Conservation (phyloP, 1,140 invertebrate genomes). For the Colletes gigas region DNA sequence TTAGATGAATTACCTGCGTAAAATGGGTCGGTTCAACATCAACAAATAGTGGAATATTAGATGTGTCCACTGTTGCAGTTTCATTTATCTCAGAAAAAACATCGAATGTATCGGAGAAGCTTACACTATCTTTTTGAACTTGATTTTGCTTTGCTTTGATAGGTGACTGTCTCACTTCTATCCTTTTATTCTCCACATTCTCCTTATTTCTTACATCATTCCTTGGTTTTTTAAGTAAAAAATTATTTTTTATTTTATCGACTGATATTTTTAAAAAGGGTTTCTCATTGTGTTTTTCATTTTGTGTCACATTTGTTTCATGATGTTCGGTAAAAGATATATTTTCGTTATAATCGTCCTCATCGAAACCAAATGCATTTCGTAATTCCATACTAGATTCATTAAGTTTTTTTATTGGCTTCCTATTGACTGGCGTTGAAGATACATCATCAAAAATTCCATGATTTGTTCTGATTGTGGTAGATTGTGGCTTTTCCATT, state of each 20-base stretch:
- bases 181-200: conserved; percentile 26
- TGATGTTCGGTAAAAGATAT: conserved; percentile 24
- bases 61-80: conserved; percentile 3
- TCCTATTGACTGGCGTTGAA: conserved; percentile 59
- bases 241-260: conserved; percentile 57
- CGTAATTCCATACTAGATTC: conserved; percentile 41
- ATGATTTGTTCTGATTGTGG: conserved; percentile 61
- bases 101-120: conserved; percentile 73
- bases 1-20: conserved; percentile 58
- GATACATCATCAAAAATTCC: conserved; percentile 70
- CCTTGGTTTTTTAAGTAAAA: conserved; percentile 30
- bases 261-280: conserved; percentile 52
- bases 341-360: conserved; percentile 45
- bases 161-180: conserved; percentile 20
- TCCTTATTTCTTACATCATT: conserved; percentile 19
- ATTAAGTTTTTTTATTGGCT: conserved; percentile 20
- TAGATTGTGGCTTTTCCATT: conserved; percentile 64
- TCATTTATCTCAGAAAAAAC: conserved; percentile 52
- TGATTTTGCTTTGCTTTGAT: conserved; percentile 10
- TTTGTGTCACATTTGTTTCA: neutral
- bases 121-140: neutral
- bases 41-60: conserved; percentile 62
- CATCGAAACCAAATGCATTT: conserved; percentile 71
- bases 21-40: conserved; percentile 73
- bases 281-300: conserved; percentile 9